Conservation (phyloP, 2,888 invertebrate species). For the Xestoiulus laeticollis region DNA sequence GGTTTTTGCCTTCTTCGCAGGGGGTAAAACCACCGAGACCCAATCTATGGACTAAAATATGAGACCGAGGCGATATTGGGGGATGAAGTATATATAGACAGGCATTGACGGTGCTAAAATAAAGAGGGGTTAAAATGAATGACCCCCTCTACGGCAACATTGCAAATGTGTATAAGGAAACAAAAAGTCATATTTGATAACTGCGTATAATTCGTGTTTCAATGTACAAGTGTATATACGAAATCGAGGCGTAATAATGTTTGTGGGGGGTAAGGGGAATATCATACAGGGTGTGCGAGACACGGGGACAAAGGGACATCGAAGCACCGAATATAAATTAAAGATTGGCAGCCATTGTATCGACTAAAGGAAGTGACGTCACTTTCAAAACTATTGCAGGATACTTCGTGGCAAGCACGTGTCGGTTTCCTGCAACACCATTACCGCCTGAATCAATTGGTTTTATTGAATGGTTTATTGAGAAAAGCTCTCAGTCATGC, state of each 20-base stretch:
- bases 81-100: constrained; percentile 14
- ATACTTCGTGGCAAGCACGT: not conserved
- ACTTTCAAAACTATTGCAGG: not conserved
- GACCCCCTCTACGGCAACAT: constrained; percentile 12
- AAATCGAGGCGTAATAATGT: constrained; percentile 10
- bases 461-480: not conserved
- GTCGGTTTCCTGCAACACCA: constrained; percentile 1
- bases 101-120: constrained; percentile 37
- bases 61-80: constrained; percentile 32
- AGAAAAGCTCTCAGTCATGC: not conserved
- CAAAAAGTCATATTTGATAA: constrained; percentile 34
- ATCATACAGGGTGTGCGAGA: not conserved
- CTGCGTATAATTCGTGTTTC: constrained; percentile 28
- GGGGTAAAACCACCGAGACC: constrained; percentile 40
- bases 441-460: not conserved
- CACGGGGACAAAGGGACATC: not conserved
- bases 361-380: not conserved
- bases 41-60: constrained; percentile 28
- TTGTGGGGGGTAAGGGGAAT: not conserved
- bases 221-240: not conserved
- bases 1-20: constrained; percentile 44
- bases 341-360: not conserved
- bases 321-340: not conserved
- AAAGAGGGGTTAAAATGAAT: constrained; percentile 24
- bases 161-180: not conserved